These are phyloP conservation scores for Dermatophagoides farinae DNA, from an alignment of 1,140 invertebrate genomes.

Conservation along the genomic window DNA sequence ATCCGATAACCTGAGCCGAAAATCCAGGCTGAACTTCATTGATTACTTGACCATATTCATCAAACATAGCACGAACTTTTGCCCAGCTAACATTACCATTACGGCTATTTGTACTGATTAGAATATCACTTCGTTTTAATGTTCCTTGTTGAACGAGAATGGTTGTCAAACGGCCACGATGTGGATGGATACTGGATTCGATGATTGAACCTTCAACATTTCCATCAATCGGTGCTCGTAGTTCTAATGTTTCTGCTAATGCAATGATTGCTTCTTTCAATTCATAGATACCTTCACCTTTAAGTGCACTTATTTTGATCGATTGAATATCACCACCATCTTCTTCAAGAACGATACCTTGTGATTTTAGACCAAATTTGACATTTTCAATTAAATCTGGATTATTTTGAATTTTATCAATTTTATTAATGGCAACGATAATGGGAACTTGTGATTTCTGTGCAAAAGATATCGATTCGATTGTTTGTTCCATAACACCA, in stretches of 20 bases:
- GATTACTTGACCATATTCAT: slow-evolving; percentile 48
- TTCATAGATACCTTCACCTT: slow-evolving; percentile 23
- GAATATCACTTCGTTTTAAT: slow-evolving; percentile 49
- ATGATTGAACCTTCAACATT: slow-evolving; percentile 70
- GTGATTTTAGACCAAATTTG: slow-evolving; percentile 36
- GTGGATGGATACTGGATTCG: slow-evolving; percentile 53
- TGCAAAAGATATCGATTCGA: slow-evolving; percentile 35
- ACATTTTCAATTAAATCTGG: slow-evolving; percentile 21
- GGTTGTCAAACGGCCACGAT: slow-evolving; percentile 59
- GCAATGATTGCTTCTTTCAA: slow-evolving; percentile 48
- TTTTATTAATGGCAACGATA: slow-evolving; percentile 97
- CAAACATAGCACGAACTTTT: slow-evolving; percentile 60
- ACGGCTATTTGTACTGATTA: slow-evolving; percentile 39
- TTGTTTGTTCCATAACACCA: slow-evolving; percentile 93
- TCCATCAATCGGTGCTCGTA: slow-evolving; percentile 54
- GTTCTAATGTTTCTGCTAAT: slow-evolving; percentile 66
- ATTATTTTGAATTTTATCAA: slow-evolving; percentile 63
- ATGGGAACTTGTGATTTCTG: slow-evolving; percentile 60
- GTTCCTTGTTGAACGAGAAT: slow-evolving; percentile 72
- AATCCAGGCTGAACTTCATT: slow-evolving; percentile 48
- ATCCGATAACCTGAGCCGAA: slow-evolving; percentile 70
- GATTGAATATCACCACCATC: slow-evolving; percentile 78
- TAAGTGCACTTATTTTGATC: slow-evolving; percentile 70
- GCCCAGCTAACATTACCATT: slow-evolving; percentile 44
- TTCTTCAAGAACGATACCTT: slow-evolving; percentile 64